phyloP scores from a whole-genome alignment of 1,140 invertebrate genomes.

The Heliothis virescens region DNA sequence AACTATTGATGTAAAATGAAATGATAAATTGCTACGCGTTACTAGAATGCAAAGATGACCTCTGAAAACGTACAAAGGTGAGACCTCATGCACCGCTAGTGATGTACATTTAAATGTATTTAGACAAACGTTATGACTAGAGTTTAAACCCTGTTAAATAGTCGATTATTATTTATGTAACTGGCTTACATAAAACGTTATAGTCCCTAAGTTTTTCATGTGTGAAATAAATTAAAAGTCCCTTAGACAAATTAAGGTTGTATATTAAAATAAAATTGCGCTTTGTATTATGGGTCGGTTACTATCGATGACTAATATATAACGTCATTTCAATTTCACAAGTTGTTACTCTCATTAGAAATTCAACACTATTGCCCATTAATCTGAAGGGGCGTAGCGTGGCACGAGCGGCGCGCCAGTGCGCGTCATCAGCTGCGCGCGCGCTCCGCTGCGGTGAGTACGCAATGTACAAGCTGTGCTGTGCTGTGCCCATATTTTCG shows the following conservation, averaged over 20 bases:
- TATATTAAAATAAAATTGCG: background rate
- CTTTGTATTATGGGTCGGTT: background rate
- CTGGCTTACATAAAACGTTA: background rate
- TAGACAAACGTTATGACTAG: constrained; percentile 21
- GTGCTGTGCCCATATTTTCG: constrained; percentile 83
- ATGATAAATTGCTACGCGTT: constrained; percentile 41
- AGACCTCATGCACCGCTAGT: constrained; percentile 19
- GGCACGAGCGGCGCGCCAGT: constrained; percentile 75
- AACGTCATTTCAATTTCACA: constrained; percentile 78
- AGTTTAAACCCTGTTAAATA: constrained; percentile 25
- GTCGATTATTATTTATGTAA: constrained; percentile 12
- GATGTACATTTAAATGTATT: constrained; percentile 43
- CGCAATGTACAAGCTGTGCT: constrained; percentile 66
- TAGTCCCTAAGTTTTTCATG: no score
- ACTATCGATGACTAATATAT: constrained; percentile 63
- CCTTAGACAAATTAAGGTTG: background rate
- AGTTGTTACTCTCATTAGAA: constrained; percentile 79
- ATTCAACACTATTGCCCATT: constrained; percentile 76
- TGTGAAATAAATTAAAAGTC: no score
- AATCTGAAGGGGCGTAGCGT: constrained; percentile 76
- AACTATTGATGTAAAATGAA: constrained; percentile 46
- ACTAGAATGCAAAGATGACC: constrained; percentile 41
- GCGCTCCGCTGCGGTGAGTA: constrained; percentile 54
- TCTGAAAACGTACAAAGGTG: constrained; percentile 49
- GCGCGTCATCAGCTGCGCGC: constrained; percentile 66